Evolutionary conservation across 1,140 invertebrate genomes (phyloP), one percentile per base, ranked within the genome.

Genomic region (Drosophila nikananu): DNA sequence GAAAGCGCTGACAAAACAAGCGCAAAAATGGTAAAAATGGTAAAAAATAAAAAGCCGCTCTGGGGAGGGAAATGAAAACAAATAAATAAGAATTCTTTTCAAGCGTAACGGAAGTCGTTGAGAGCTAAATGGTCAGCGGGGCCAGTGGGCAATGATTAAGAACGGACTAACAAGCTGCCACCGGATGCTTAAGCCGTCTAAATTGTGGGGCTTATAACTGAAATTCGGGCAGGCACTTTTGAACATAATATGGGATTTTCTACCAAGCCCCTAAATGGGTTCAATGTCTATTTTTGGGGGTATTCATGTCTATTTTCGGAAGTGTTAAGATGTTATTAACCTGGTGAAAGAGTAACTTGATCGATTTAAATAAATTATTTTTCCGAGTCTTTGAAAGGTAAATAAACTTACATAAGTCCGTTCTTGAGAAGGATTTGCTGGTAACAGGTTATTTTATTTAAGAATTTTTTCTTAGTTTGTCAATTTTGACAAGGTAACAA

Each of bases 71-170:
- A 39, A 46, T 46, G 57, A 74, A 74, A 73, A 73, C 48, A 62
- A 74, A 74, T 74, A 74, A 74, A 74, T 74, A 74, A 74, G 72
- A 74, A 82, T 86, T 86, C 83, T 73, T 86, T 86, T 87, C 76
- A 77, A 83, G 54, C 83, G 63, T 77, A 87, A 86, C 83, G 83
- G 83, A 86, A 87, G 80, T 86, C 55, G 83, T 87, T 76, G 80
- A 86, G 83, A 65, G 61, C 62, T 86, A 86, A 86, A 86, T 86
- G 83, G 83, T 86, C 83, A 86, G 81, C 83, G 44, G 48, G 78
- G 49, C 62, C 71, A 73, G 44, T 73, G 71, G 21, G 68, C 71
- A 74, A 73, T 74, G 71, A 73, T 74, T 74, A 74, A 73, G 64
- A 81, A 75, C 61, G 54, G 32, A 39, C 72, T 66, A 76, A 76